Evolutionary conservation across 1,140 invertebrate species (phyloP).

Genomic region (Diachasma alloeum): DNA sequence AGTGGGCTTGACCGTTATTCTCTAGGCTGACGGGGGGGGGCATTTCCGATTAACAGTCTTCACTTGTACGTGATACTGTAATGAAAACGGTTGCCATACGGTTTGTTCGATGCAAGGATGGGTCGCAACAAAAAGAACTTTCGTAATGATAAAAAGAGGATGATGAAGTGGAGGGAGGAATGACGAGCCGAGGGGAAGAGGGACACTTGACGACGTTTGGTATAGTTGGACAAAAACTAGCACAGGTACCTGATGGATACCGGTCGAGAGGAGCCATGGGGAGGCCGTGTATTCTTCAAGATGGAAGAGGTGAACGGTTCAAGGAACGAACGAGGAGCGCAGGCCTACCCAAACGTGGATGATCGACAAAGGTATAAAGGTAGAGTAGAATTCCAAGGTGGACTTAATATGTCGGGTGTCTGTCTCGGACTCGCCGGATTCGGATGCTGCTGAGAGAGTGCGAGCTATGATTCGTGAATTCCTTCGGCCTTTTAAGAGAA

Average conservation of each 20-base stretch:
- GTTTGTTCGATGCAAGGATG: neutral
- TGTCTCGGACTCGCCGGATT: constrained; percentile 30
- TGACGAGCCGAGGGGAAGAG: neutral
- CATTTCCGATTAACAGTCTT: constrained; percentile 3
- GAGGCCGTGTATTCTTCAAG: constrained; percentile 26
- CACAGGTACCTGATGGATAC: constrained; percentile 24
- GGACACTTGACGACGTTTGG: constrained; percentile 29
- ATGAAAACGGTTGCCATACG: constrained; percentile 23
- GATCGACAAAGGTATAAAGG: constrained; percentile 9
- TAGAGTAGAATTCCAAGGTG: constrained; percentile 26
- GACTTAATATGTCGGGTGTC: constrained; percentile 24
- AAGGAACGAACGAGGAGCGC: constrained; percentile 7
- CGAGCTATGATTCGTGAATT: constrained; percentile 8
- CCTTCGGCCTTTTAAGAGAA: constrained; percentile 9
- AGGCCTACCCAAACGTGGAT: neutral
- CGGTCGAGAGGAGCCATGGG: constrained; percentile 46
- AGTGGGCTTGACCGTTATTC: constrained; percentile 19
- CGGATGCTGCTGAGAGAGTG: constrained; percentile 7
- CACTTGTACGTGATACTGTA: neutral
- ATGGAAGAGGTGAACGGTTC: constrained; percentile 17
- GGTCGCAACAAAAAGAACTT: neutral
- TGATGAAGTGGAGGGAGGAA: constrained; percentile 10
- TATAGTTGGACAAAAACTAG: constrained; percentile 32
- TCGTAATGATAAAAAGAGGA: constrained; percentile 16
- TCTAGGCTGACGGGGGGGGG: neutral